Conservation (phyloP, 1,140 invertebrate genomes). For the Penaeus japonicus region DNA sequence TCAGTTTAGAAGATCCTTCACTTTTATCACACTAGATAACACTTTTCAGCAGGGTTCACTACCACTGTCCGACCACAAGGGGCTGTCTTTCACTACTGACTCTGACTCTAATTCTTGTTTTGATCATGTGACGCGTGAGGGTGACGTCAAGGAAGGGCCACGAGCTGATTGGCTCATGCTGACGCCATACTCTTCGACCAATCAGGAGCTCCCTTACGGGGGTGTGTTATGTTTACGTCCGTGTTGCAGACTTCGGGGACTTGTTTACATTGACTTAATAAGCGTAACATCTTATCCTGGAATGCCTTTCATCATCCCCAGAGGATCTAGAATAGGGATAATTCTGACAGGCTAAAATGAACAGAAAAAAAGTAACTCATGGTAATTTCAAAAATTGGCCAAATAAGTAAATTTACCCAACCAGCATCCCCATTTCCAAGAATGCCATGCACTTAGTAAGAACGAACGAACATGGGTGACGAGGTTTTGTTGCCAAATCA, state of each 20-base stretch:
- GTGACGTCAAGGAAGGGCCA: slow-evolving; percentile 17
- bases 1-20: too few species aligned
- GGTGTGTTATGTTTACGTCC: slow-evolving; percentile 52
- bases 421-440: not conserved
- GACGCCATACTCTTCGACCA: slow-evolving; percentile 26
- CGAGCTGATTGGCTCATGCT: slow-evolving; percentile 4
- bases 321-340: too few species aligned
- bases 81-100: slow-evolving; percentile 48
- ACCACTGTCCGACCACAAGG: not conserved
- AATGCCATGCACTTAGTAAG: slow-evolving; percentile 18
- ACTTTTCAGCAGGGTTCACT: not conserved
- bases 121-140: slow-evolving; percentile 49
- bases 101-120: slow-evolving; percentile 38
- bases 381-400: not conserved
- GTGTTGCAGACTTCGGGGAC: slow-evolving; percentile 1
- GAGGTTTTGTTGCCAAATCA: too few species aligned
- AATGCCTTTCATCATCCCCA: too few species aligned
- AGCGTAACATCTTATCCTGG: too few species aligned
- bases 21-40: too few species aligned
- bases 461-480: slow-evolving; percentile 28
- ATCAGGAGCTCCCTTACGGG: slow-evolving; percentile 19
- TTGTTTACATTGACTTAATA: too few species aligned
- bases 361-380: not conserved
- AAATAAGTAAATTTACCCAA: slow-evolving; percentile 1
- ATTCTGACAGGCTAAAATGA: too few species aligned